These are phyloP conservation scores for Myotis yumanensis DNA, from an alignment of 2,113 vertebrate genomes.

Conservation along the genomic window DNA sequence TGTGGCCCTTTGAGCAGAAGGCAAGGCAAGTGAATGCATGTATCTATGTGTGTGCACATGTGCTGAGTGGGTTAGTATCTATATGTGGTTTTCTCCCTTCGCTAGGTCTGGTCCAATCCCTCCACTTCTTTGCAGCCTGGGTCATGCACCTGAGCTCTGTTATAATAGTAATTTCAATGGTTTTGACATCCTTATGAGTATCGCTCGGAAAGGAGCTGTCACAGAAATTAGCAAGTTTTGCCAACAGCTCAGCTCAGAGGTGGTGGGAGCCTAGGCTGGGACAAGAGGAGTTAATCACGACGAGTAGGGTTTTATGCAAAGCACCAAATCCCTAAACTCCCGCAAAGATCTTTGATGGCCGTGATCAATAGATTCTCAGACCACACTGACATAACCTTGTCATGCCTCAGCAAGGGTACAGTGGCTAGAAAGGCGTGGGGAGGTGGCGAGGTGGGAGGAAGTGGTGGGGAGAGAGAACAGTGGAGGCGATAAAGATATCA, in stretches of 20 bases:
- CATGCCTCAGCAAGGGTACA: constrained; percentile 84
- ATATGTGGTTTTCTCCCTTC: background rate
- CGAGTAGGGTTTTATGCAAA: constrained; percentile 78
- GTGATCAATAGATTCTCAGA: constrained; percentile 90
- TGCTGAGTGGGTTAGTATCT: background rate
- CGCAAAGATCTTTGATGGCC: constrained; percentile 81
- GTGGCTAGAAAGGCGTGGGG: constrained; percentile 78
- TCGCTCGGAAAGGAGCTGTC: constrained; percentile 30
- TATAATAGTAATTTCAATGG: constrained; percentile 60
- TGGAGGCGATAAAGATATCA: constrained; percentile 59
- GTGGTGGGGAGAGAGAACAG: background rate
- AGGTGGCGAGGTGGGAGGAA: constrained; percentile 52
- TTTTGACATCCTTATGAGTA: constrained; percentile 52
- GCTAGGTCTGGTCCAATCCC: constrained; percentile 35
- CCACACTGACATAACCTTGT: constrained; percentile 88
- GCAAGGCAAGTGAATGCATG: background rate
- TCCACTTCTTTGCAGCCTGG: constrained; percentile 34
- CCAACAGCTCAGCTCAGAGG: constrained; percentile 43
- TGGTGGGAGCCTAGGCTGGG: constrained; percentile 48
- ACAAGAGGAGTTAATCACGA: constrained; percentile 81
- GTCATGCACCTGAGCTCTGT: constrained; percentile 60
- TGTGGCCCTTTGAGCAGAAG: background rate
- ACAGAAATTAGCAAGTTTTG: constrained; percentile 58
- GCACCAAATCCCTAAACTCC: constrained; percentile 81
- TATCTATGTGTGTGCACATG: background rate